Conservation (phyloP, 2,797 vertebrate genomes). For the Lutjanus argentimaculatus region DNA sequence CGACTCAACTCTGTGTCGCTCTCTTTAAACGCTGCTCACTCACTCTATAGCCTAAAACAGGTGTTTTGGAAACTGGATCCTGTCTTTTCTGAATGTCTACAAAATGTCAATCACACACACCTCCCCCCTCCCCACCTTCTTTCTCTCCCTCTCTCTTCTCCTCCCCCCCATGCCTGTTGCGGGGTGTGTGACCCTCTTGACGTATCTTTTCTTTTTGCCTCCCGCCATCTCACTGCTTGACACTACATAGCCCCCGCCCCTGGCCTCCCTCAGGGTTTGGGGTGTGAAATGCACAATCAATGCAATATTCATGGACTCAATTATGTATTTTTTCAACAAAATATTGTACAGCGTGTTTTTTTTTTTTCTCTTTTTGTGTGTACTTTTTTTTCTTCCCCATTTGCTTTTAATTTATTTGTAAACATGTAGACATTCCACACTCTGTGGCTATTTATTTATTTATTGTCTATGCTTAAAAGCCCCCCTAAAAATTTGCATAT, state of each 20-base stretch:
- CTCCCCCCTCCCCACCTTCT: neutral
- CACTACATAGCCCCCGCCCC: constrained; percentile 82
- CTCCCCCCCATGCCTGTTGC: constrained; percentile 35
- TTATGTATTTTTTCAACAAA: constrained; percentile 72
- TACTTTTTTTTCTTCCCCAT: constrained; percentile 66
- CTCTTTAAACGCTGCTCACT: constrained; percentile 89
- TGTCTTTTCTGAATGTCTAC: constrained; percentile 88
- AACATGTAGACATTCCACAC: constrained; percentile 91
- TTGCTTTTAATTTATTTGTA: constrained; percentile 94
- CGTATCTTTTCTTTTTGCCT: constrained; percentile 64
- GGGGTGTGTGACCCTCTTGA: constrained; percentile 56
- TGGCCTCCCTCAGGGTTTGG: constrained; percentile 87
- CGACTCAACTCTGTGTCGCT: constrained; percentile 82
- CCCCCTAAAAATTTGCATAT: constrained; percentile 78
- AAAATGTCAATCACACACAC: constrained; percentile 78
- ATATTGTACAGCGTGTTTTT: constrained; percentile 89
- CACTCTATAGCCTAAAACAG: constrained; percentile 89
- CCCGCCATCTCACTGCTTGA: constrained; percentile 88
- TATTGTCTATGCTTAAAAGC: constrained; percentile 92
- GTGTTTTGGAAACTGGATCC: constrained; percentile 86
- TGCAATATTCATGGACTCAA: constrained; percentile 93
- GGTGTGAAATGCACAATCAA: constrained; percentile 97
- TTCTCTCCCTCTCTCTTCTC: constrained; percentile 40
- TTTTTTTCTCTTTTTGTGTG: constrained; percentile 70
- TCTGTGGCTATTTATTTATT: constrained; percentile 98